Evolutionary conservation across 2,888 invertebrate genomes (phyloP).

Genomic region (Melangyna quadrimaculata): DNA sequence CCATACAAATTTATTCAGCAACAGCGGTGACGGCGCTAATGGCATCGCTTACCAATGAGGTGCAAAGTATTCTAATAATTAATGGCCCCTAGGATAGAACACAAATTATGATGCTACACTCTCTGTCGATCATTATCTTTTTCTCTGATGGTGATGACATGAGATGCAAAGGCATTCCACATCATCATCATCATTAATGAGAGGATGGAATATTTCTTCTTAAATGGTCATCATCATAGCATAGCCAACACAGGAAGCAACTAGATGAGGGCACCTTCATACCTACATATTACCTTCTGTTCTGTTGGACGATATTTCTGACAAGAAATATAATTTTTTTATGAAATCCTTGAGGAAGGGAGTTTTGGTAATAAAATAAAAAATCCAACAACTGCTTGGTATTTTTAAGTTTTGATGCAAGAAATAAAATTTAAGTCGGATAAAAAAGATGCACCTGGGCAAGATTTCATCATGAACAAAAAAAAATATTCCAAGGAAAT

Average conservation of each 20-base stretch:
- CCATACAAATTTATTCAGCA: conserved; percentile 3
- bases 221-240: conserved; percentile 47
- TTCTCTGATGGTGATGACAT: conserved; percentile 36
- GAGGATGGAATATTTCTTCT: conserved; percentile 46
- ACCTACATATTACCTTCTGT: neutral
- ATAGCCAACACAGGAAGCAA: conserved; percentile 15
- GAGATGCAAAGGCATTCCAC: conserved; percentile 29
- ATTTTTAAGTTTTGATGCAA: too few species aligned
- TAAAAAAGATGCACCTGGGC: neutral
- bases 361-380: too few species aligned
- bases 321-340: neutral
- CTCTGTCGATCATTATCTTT: conserved; percentile 52
- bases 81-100: conserved; percentile 59
- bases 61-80: conserved; percentile 69
- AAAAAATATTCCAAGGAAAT: too few species aligned
- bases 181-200: conserved; percentile 56
- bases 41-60: conserved; percentile 69
- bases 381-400: too few species aligned
- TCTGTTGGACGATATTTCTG: neutral
- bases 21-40: conserved; percentile 1
- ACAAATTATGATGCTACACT: conserved; percentile 61
- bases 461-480: too few species aligned
- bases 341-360: neutral
- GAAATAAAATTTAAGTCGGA: neutral
- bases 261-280: neutral